Evolutionary conservation across 2,888 invertebrate genomes (phyloP).

Genomic region (Cartodere bifasciata): DNA sequence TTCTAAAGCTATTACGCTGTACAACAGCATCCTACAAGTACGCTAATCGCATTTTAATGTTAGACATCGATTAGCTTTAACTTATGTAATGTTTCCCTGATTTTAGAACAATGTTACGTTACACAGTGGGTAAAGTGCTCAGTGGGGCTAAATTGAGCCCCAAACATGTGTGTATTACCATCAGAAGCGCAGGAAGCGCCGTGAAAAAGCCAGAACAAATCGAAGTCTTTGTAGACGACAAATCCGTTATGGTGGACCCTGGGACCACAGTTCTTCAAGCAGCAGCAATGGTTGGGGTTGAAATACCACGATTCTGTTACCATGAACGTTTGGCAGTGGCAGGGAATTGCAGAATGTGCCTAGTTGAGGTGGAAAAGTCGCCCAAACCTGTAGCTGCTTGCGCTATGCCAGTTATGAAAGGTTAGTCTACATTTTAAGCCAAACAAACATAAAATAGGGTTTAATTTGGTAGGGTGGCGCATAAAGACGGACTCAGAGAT

Average conservation of each 20-base stretch:
- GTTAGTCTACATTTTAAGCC: constrained; percentile 13
- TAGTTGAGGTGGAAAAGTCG: constrained; percentile 98
- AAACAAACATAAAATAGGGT: constrained; percentile 1
- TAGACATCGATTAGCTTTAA: too few species aligned
- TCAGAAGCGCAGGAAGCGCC: constrained; percentile 23
- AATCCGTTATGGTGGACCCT: constrained; percentile 84
- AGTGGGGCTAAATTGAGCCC: constrained; percentile 28
- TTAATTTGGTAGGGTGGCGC: constrained; percentile 55
- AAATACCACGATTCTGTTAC: constrained; percentile 98
- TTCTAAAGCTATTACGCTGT: too few species aligned
- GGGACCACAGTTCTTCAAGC: constrained; percentile 96
- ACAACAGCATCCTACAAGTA: too few species aligned
- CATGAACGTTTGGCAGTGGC: constrained; percentile 97
- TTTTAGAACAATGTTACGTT: constrained; percentile 80
- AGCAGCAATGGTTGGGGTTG: constrained; percentile 87
- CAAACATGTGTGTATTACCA: constrained; percentile 22
- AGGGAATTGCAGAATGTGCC: constrained; percentile 98
- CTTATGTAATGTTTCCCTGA: too few species aligned
- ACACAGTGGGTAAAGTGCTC: constrained; percentile 58
- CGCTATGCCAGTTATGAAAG: constrained; percentile 99
- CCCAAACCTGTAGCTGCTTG: constrained; percentile 98
- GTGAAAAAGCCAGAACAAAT: constrained; percentile 50
- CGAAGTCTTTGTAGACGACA: constrained; percentile 96
- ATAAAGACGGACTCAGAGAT: constrained; percentile 95
- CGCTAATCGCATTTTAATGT: too few species aligned